Percentiles rank a stretch among this genome's conserved stretches.
phyloP scores from a whole-genome alignment of 2,888 invertebrate species.

The Baccha elongata region DNA sequence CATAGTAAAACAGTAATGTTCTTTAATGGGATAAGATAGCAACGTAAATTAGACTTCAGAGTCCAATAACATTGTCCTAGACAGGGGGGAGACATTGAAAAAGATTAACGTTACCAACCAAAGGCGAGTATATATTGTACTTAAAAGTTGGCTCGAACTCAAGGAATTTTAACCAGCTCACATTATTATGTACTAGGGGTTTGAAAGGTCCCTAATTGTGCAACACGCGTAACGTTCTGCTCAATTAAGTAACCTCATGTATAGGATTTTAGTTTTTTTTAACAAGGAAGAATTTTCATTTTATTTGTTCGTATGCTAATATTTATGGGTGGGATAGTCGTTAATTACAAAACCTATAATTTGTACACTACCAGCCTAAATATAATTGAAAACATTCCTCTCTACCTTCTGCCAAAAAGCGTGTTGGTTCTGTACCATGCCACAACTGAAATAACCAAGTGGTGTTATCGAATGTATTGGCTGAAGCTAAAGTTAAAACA shows the following conservation, averaged over 20 bases:
- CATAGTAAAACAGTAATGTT: slow-evolving; percentile 7
- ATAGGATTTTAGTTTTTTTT: slow-evolving; percentile 23
- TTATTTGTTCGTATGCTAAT: not conserved
- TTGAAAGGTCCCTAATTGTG: not conserved
- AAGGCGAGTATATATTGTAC: not conserved
- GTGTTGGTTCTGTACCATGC: slow-evolving; percentile 17
- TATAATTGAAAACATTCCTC: slow-evolving; percentile 53
- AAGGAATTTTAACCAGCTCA: too few relatives aligned
- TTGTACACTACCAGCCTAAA: slow-evolving; percentile 35
- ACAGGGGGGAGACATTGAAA: slow-evolving; percentile 29
- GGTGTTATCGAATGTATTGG: too few relatives aligned
- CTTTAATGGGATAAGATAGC: not conserved
- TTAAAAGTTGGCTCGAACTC: not conserved
- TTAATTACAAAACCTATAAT: slow-evolving; percentile 52
- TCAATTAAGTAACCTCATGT: slow-evolving; percentile 24
- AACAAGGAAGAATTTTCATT: slow-evolving; percentile 7
- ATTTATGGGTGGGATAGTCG: slow-evolving; percentile 19
- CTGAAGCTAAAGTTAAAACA: too few relatives aligned
- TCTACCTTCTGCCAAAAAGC: slow-evolving; percentile 14
- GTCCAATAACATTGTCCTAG: slow-evolving; percentile 39
- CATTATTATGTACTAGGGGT: not conserved
- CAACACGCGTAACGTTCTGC: not conserved
- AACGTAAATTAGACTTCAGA: slow-evolving; percentile 40
- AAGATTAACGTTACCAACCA: slow-evolving; percentile 19
- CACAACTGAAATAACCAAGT: slow-evolving; percentile 7